Evolutionary conservation across 92 coral and sea anemone species (phyloP), one percentile per base, ranked within the genome.

Genomic region (Porites divaricata): DNA sequence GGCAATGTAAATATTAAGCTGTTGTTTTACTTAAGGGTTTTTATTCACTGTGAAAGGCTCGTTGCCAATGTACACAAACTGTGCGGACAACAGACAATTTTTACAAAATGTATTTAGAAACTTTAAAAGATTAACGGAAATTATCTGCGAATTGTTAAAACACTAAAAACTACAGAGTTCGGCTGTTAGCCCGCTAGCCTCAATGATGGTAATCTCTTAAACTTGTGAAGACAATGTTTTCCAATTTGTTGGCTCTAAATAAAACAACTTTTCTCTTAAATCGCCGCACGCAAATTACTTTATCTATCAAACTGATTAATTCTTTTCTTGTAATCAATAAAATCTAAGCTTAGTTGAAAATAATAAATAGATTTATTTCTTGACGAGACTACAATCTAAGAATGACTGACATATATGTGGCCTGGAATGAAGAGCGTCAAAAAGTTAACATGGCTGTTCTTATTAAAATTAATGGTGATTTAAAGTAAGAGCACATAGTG

Each of bases 91-190:
- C 61, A 72, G 63, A 63, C 64, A 22, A 79, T 88, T 91, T 51
- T 74, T 63, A 79, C 83, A 88, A 88, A 83, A 70, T 82, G 70
- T 91, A 91, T 91, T 91, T 91, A 91, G 89, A 84, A 74, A 88
- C 86, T 53, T 84, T 76, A 77, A 68, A 73, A 68, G 83, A 80
- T 79, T 90, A 91, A 88, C 92, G 79, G 86, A 82, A 82, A 62
- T 50, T 72, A 63, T 63, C 67, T 69, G 41, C 59, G 52, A 63
- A 72, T 57, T 59, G 48, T 48, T 62, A 72, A 45, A 62, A 16
- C 71, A 48, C 79, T 82, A 72, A 72, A 82, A 82, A 22, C 86
- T 9, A 53, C 41, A 48, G 45, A 9, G 20, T 26, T 20, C 20
- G 59, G 6, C 16, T 57, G 58, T 71, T 71, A 71, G 48, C 19